These are phyloP conservation scores for Gymnocephalus cernua DNA, from an alignment of 2,113 vertebrate species.

Conservation along the genomic window DNA sequence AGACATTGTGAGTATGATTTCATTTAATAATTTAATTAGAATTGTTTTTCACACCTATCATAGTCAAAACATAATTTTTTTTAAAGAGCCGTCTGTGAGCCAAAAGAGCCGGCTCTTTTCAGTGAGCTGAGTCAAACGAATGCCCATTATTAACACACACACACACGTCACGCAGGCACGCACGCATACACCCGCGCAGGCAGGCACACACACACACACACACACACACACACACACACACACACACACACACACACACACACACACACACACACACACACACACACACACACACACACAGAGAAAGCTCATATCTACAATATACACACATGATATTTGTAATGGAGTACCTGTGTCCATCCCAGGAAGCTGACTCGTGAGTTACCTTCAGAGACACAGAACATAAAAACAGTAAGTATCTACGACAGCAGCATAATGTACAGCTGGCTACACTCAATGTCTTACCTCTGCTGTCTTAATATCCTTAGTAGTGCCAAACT, in stretches of 20 bases:
- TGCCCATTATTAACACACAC: too few relatives aligned
- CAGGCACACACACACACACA: slow-evolving; percentile 81
- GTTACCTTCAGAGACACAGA: slow-evolving; percentile 66
- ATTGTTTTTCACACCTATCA: too few relatives aligned
- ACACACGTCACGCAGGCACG: slow-evolving; percentile 38
- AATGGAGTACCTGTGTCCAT: slow-evolving; percentile 76
- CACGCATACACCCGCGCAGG: slow-evolving; percentile 60
- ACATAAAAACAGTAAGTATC: slow-evolving; percentile 29
- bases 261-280: not conserved
- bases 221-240: slow-evolving; percentile 66
- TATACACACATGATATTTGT: slow-evolving; percentile 5
- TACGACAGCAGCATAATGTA: slow-evolving; percentile 2
- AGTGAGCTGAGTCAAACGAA: too few relatives aligned
- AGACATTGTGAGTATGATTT: too few relatives aligned
- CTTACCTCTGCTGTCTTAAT: not conserved
- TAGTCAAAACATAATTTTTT: too few relatives aligned
- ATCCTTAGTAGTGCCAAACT: not conserved
- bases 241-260: slow-evolving; percentile 21
- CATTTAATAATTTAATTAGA: too few relatives aligned
- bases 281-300: slow-evolving; percentile 54
- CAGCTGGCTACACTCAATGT: not conserved
- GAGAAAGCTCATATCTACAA: slow-evolving; percentile 1
- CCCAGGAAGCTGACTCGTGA: slow-evolving; percentile 75
- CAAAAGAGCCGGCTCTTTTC: too few relatives aligned
- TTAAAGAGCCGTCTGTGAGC: too few relatives aligned